Base-by-base conservation (phyloP, 1,140 invertebrate genomes). In the Phymorhynchus buccinoides region DNA sequence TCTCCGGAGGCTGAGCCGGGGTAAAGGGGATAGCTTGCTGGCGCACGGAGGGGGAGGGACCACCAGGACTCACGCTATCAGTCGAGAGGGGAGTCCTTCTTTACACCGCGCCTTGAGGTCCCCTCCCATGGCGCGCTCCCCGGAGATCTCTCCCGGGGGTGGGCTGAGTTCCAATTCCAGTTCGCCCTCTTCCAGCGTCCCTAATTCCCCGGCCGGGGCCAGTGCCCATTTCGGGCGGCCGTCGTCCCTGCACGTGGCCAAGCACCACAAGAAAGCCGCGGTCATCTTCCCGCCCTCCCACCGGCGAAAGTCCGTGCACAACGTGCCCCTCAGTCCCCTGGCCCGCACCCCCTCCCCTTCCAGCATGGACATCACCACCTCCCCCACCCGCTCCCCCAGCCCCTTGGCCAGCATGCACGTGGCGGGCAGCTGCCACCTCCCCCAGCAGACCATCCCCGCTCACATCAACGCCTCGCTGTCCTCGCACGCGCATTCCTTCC, bases 311-410 rank as follows among this genome's bases (percentile, higher is more conserved):
- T 98, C 97, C 7, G 97, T 98, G 42, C 97, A 98, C 39, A 98
- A 99, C 93, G 98, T 99, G 92, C 98, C 98, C 42, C 94, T 99
- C 39, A 98, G 97, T 27, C 98, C 98, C 7, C 94, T 99, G 75
- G 98, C 98, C 9, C 94, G 98, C 62, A 99, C 98, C 1, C 98
- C 98, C 0, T 98, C 97, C 27, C 97, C 98, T 6, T 97, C 97
- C 18, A 97, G 97, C 16, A 93, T 97, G 89, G 96, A 96, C 4
- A 95, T 96, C 30, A 96, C 97, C 85, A 95, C 96, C 32, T 96
- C 97, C 91, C 93, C 6, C 3, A 91, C 93, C 44, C 89, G 92
- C 81, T 97, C 96, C 86, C 97, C 97, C 1, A 96, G 96, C 89
- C 97, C 97, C 0, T 90, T 97, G 62, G 96, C 97, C 1, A 96